Conservation (phyloP, 2,113 vertebrate species). For the Argyrosomus japonicus region DNA sequence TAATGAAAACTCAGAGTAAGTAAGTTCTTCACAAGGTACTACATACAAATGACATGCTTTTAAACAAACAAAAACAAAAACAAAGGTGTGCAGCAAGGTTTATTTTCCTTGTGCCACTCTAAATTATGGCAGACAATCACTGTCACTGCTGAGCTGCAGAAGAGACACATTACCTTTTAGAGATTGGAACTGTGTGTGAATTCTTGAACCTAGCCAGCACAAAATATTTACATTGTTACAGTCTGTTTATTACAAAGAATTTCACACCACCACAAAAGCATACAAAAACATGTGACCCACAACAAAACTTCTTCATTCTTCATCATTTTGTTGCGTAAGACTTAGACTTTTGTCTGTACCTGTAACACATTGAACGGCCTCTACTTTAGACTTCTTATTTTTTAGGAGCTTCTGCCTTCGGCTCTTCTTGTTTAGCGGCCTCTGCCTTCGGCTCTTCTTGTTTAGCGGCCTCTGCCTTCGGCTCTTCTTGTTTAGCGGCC, state of each 20-base stretch:
- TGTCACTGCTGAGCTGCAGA: neutral
- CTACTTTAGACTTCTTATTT: neutral
- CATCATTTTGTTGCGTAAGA: neutral
- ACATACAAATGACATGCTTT: neutral
- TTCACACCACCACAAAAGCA: neutral
- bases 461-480: constrained; percentile 8
- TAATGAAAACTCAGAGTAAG: neutral
- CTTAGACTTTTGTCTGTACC: neutral
- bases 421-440: neutral
- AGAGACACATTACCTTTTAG: neutral
- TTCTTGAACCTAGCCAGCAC: neutral
- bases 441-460: neutral
- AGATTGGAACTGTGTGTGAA: neutral
- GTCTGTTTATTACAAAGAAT: neutral
- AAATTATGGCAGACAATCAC: neutral
- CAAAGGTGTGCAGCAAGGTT: neutral
- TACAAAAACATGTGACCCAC: neutral
- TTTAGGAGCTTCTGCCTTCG: neutral
- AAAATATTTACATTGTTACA: neutral
- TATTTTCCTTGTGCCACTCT: neutral
- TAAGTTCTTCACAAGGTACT: neutral
- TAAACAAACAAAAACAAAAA: neutral
- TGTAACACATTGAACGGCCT: neutral
- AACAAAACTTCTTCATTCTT: neutral
- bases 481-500: constrained; percentile 2